Evolutionary conservation across 2,113 vertebrate species (phyloP).

Genomic region (Calyptommatus sinebrachiatus): DNA sequence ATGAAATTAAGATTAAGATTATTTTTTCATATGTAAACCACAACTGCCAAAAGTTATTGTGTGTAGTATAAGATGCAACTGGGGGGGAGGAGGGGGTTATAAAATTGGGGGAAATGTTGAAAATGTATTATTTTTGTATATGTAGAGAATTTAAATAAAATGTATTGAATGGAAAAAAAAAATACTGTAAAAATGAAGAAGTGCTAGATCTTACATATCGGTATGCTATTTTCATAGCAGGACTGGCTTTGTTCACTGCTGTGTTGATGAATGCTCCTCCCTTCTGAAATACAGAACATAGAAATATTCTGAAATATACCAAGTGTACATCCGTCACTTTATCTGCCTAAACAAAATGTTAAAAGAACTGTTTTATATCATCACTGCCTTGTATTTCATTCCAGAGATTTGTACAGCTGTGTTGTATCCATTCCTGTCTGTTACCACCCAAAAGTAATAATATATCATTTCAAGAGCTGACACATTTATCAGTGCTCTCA

Average conservation of each 20-base stretch:
- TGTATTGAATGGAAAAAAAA: too few relatives aligned
- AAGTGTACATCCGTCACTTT: not conserved
- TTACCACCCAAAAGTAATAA: slow-evolving; percentile 57
- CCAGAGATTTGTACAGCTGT: slow-evolving; percentile 50
- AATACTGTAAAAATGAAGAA: not conserved
- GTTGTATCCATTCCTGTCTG: slow-evolving; percentile 52
- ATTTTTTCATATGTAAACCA: too few relatives aligned
- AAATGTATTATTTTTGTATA: too few relatives aligned
- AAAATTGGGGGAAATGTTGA: too few relatives aligned
- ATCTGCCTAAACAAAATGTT: slow-evolving; percentile 16
- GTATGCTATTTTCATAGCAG: slow-evolving; percentile 78
- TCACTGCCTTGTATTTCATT: not conserved
- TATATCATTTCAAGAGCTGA: slow-evolving; percentile 50
- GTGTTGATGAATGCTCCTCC: slow-evolving; percentile 89
- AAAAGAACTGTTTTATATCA: not conserved
- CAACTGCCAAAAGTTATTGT: too few relatives aligned
- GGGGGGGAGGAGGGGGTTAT: too few relatives aligned
- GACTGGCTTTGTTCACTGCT: slow-evolving; percentile 89
- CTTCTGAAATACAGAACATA: slow-evolving; percentile 76
- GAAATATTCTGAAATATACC: not conserved
- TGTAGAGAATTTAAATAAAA: too few relatives aligned
- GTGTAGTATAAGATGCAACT: too few relatives aligned
- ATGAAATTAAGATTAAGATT: too few relatives aligned
- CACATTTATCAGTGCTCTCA: slow-evolving; percentile 63
- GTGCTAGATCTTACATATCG: slow-evolving; percentile 77